Conservation (phyloP, 30 jellyfish, hydroid and myxozoan species). For the Aurelia sp. region DNA sequence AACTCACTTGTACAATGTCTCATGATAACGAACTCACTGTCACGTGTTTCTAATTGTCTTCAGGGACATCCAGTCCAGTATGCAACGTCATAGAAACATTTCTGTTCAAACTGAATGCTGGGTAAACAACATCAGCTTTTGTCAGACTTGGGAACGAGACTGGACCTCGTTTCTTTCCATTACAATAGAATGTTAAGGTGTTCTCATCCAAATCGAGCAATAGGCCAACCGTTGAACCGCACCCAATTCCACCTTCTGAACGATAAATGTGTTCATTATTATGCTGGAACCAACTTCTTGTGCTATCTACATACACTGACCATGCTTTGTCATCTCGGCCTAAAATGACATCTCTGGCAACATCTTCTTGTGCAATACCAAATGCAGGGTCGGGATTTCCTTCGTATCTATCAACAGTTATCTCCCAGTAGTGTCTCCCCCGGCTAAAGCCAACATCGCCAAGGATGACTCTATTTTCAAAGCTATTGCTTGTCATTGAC, state of each 20-base stretch:
- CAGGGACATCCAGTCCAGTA: conserved; percentile 87
- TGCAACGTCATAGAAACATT: conserved; percentile 92
- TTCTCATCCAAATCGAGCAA: conserved; percentile 81
- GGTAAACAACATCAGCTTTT: conserved; percentile 90
- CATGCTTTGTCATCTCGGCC: conserved; percentile 96
- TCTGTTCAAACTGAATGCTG: conserved; percentile 94
- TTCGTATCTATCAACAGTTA: conserved; percentile 60
- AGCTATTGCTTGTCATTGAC: conserved; percentile 82
- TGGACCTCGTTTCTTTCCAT: conserved; percentile 94
- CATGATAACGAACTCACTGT: too few species aligned
- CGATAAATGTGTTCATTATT: conserved; percentile 93
- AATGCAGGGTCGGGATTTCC: conserved; percentile 99
- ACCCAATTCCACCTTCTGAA: conserved; percentile 95
- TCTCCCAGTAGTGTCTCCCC: conserved; percentile 96
- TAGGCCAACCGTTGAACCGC: conserved; percentile 91
- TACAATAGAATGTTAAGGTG: conserved; percentile 84
- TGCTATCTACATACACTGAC: conserved; percentile 96
- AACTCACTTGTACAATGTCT: too few species aligned
- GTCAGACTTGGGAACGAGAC: conserved; percentile 87
- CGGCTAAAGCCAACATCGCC: conserved; percentile 96
- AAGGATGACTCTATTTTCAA: conserved; percentile 89
- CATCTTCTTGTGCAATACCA: conserved; percentile 88
- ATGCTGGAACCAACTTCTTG: conserved; percentile 98
- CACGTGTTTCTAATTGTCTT: not conserved
- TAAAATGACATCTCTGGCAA: conserved; percentile 81